These are phyloP conservation scores for Ophiodon elongatus DNA, from an alignment of 2,113 vertebrate species.

Conservation along the genomic window DNA sequence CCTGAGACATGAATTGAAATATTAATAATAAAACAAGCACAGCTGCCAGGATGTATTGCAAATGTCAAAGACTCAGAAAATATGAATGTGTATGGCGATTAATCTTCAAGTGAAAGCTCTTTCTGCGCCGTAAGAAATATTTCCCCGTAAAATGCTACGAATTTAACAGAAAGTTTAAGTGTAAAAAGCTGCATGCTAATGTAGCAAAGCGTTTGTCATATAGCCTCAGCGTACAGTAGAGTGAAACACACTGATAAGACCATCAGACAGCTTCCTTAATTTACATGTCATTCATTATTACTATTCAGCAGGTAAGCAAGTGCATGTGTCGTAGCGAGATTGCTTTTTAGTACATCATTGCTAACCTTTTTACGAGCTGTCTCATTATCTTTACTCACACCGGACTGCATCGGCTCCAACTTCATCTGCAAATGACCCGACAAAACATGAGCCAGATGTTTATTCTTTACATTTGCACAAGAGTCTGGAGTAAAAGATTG, in stretches of 20 bases:
- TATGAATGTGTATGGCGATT: conserved; percentile 8
- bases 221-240: background rate
- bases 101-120: conserved; percentile 14
- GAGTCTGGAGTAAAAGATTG: conserved; percentile 34
- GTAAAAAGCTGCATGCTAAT: conserved; percentile 9
- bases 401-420: conserved; percentile 19
- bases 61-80: conserved; percentile 32
- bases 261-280: conserved; percentile 22
- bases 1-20: conserved; percentile 36
- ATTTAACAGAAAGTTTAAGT: background rate
- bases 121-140: background rate
- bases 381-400: conserved; percentile 67
- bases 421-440: conserved; percentile 62
- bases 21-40: conserved; percentile 63
- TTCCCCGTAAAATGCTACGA: background rate
- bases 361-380: conserved; percentile 64
- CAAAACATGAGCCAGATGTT: conserved; percentile 75
- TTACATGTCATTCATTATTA: conserved; percentile 25
- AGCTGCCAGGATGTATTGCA: conserved; percentile 33
- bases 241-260: conserved; percentile 2
- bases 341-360: conserved; percentile 44
- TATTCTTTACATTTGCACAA: conserved; percentile 38
- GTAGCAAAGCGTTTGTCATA: background rate
- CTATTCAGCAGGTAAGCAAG: conserved; percentile 19
- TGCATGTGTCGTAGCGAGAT: conserved; percentile 28